Conservation (phyloP, 2,797 vertebrate species). For the Anableps anableps region DNA sequence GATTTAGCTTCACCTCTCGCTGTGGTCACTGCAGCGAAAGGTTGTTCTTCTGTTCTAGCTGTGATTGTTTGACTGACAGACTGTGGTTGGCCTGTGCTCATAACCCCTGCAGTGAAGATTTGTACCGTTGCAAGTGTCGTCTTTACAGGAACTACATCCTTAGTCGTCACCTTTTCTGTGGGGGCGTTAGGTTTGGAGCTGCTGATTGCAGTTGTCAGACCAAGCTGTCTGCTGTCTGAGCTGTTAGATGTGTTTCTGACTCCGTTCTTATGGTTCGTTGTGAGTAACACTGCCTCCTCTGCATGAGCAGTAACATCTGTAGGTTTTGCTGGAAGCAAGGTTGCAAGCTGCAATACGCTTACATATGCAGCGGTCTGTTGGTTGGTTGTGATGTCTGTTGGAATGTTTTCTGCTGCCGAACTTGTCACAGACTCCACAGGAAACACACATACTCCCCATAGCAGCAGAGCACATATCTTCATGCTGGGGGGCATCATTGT, state of each 20-base stretch:
- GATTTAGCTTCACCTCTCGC: neutral
- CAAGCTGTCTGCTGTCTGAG: neutral
- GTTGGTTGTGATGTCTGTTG: neutral
- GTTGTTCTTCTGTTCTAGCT: neutral
- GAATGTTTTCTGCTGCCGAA: conserved; percentile 19
- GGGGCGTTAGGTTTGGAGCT: neutral
- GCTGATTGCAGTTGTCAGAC: neutral
- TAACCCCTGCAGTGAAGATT: neutral
- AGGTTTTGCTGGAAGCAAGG: neutral
- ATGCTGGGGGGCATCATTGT: conserved; percentile 25
- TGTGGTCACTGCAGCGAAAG: neutral
- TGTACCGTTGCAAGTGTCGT: neutral
- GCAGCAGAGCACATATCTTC: conserved; percentile 28
- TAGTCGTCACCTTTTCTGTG: neutral
- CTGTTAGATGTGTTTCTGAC: neutral
- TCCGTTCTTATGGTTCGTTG: neutral
- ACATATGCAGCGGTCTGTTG: neutral
- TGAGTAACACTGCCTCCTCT: neutral
- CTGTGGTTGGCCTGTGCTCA: neutral
- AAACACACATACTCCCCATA: conserved; percentile 44
- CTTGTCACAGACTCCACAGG: conserved; percentile 3
- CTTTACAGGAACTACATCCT: neutral
- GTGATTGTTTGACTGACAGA: neutral
- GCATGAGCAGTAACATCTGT: neutral
- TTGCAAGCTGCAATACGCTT: neutral